Percentiles rank a stretch among this genome's conserved stretches.
phyloP scores from a whole-genome alignment of 2,888 invertebrate species.

The Protodeltote pygarga region DNA sequence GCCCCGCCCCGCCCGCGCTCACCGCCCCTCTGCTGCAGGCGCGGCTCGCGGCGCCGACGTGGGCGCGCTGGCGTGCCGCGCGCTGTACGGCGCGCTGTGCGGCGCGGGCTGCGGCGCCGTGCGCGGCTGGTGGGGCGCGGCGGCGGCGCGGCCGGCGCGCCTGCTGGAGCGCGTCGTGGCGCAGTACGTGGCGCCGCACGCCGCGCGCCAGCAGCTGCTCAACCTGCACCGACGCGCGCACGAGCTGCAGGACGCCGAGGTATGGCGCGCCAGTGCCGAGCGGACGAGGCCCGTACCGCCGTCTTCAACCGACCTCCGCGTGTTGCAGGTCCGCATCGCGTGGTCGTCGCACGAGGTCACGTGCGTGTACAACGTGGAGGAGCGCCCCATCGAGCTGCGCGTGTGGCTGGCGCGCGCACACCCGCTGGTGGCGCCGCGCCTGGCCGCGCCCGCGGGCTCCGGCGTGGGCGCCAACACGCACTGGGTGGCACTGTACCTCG shows the following conservation, averaged over 20 bases:
- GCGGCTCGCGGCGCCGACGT: conserved; percentile 61
- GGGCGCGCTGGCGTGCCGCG: conserved; percentile 90
- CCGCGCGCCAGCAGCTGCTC: conserved; percentile 40
- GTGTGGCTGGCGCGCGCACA: conserved; percentile 93
- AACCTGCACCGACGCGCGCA: conserved; percentile 32
- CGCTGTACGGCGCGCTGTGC: conserved; percentile 89
- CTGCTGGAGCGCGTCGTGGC: conserved; percentile 80
- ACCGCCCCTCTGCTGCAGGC: conserved; percentile 86
- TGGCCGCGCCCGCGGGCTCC: conserved; percentile 36
- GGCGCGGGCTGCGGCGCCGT: conserved; percentile 90
- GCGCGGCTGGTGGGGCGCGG: conserved; percentile 91
- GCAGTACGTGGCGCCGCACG: conserved; percentile 70
- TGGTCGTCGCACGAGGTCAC: conserved; percentile 91
- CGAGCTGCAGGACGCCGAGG: conserved; percentile 49
- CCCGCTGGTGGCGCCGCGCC: conserved; percentile 88
- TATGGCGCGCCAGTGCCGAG: conserved; percentile 3
- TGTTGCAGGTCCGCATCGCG: conserved; percentile 89
- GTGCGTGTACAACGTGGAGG: conserved; percentile 94
- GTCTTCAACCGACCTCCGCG: not conserved
- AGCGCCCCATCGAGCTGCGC: conserved; percentile 92
- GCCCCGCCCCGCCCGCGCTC: conserved; percentile 89
- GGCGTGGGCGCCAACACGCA: conserved; percentile 53
- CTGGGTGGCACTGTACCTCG: conserved; percentile 92
- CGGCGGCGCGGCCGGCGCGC: conserved; percentile 84
- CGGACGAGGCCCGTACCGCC: not conserved